Base-by-base conservation (phyloP, 2,888 invertebrate species). In the Trichopoda pennipes region DNA sequence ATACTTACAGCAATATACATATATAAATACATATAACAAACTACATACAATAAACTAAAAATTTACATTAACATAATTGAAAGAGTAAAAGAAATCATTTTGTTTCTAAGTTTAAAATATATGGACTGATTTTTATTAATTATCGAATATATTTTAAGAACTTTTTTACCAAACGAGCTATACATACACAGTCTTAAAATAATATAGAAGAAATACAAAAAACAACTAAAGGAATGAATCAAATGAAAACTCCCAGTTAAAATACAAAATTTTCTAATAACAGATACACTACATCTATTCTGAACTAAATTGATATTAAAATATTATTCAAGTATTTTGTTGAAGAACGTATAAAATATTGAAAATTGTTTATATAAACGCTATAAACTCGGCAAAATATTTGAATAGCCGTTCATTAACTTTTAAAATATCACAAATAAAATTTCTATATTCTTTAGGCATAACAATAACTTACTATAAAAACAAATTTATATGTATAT, bases 61-160 rank as follows among this genome's bases (percentile, higher is more conserved):
- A 64, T 51, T n/a, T 72, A 80, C n/a, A 70, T 66, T 73, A 44
- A n/a, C 12, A 16, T 49, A 60, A 66, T 23, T 77, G 44, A 61
- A 75, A 58, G 17, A 63, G 53, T 58, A 78, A 49, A 72, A 69
- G 23, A 77, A 70, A 63, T 38, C 55, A 69, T 64, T 78, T 81
- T 74, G 73, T 69, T 69, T 78, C 78, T 78, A 78, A 78, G 63
- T 81, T 81, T 78, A 70, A 74, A 74, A 53, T 19, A 78, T 77
- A 81, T 81, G 78, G 81, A 81, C 81, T 81, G 81, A 81, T 78
- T 81, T 80, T 78, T 74, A 80, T 74, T 79, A 77, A 77, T 72
- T 81, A 81, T 73, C 72, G 44, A 74, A 64, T 69, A 81, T 78
- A 73, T 69, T 78, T 81, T 81, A 81, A 81, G 81, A 64, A 78